A percentile compares a stretch with the other conserved stretches of the same genome.
Evolutionary conservation across 2,113 vertebrate genomes (phyloP).

Genomic region (Scalopus aquaticus): DNA sequence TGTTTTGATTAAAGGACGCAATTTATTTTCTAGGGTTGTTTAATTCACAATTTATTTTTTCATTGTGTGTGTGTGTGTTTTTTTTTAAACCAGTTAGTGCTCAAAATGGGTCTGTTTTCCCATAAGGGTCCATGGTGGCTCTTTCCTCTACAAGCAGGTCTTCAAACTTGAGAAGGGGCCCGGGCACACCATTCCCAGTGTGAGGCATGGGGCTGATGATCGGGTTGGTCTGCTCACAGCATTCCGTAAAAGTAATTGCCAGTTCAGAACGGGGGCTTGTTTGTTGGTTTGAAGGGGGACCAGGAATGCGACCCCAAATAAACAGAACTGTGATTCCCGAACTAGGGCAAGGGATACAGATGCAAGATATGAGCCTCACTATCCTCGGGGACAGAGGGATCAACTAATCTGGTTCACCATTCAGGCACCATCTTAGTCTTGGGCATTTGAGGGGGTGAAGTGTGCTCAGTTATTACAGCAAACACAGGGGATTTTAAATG

Average conservation of each 20-base stretch:
- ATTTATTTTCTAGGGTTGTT: conserved; percentile 5
- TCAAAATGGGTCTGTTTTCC: not conserved
- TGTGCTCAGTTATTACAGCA: not conserved
- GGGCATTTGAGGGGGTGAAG: not conserved
- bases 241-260: too few species aligned
- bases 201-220: not conserved
- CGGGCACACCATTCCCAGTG: not conserved
- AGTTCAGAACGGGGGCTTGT: too few species aligned
- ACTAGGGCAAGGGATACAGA: not conserved
- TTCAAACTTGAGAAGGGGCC: not conserved
- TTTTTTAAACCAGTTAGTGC: not conserved
- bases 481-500: conserved; percentile 68
- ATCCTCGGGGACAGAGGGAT: not conserved
- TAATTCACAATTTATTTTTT: not conserved
- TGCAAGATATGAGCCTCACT: not conserved
- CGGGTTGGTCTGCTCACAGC: fast-evolving
- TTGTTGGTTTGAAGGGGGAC: not conserved
- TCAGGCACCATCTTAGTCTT: not conserved
- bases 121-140: not conserved
- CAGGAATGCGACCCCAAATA: fast-evolving
- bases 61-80: not conserved
- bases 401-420: not conserved
- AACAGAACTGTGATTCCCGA: fast-evolving
- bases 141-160: not conserved
- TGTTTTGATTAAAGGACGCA: not conserved